Evolutionary conservation across 2,113 vertebrate genomes (phyloP).

Genomic region (Clarias magur): DNA sequence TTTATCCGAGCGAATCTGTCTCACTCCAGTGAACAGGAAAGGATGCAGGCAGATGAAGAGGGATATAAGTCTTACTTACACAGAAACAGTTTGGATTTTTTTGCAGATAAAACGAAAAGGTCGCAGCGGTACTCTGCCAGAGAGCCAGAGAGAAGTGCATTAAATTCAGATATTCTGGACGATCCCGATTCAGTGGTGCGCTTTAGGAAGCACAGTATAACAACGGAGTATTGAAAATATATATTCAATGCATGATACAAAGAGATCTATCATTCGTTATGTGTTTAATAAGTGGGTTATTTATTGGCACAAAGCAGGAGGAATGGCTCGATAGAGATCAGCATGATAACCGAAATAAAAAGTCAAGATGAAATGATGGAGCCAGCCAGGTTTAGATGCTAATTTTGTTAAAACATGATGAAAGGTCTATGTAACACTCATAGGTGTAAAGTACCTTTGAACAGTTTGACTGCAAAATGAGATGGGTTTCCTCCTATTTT

Average conservation of each 20-base stretch:
- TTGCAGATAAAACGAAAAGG: neutral
- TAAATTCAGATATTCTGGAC: slow-evolving; percentile 12
- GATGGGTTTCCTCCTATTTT: too few relatives aligned
- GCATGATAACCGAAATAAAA: neutral
- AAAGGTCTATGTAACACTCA: neutral
- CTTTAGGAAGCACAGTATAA: neutral
- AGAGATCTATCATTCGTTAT: neutral
- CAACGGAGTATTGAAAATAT: neutral
- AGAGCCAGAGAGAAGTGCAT: neutral
- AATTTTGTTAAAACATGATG: neutral
- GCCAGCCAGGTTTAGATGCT: neutral
- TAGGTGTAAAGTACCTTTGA: neutral
- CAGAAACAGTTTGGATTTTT: neutral
- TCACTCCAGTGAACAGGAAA: neutral
- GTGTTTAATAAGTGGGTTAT: neutral
- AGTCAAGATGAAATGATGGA: neutral
- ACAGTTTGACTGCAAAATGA: too few relatives aligned
- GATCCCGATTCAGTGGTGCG: neutral
- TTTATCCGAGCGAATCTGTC: neutral
- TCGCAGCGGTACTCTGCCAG: neutral
- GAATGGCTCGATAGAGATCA: neutral
- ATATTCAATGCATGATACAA: neutral
- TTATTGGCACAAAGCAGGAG: neutral
- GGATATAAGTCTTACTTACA: neutral
- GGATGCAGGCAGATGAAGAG: neutral